Conservation (phyloP, 1,140 invertebrate genomes). For the Aleiodes sp. region DNA sequence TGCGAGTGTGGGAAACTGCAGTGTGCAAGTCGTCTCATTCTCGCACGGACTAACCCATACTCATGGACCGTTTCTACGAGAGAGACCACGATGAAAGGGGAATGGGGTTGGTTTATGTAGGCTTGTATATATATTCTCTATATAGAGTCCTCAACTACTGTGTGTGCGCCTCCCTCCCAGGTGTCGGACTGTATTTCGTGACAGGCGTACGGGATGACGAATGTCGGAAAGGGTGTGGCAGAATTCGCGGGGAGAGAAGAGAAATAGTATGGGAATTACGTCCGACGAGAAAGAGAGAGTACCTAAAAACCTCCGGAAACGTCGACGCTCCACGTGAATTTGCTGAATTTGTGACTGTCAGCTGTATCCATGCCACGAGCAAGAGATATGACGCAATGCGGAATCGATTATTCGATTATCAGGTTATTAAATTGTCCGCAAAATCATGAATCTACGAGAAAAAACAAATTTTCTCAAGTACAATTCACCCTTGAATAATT, state of each 20-base stretch:
- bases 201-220: conserved; percentile 13
- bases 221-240: neutral
- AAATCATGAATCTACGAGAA: no score
- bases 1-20: neutral
- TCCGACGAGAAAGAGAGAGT: neutral
- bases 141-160: neutral
- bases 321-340: neutral
- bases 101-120: no score
- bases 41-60: conserved; percentile 4
- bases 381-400: neutral
- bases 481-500: neutral
- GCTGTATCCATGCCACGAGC: neutral
- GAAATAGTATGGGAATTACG: no score
- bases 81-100: no score
- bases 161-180: neutral
- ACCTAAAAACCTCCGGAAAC: neutral
- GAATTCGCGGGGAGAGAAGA: neutral
- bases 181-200: conserved; percentile 11
- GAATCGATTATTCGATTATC: neutral
- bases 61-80: neutral
- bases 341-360: neutral
- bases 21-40: neutral
- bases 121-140: conserved; percentile 8
- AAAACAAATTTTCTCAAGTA: no score
- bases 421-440: neutral